Conservation (phyloP, 2,888 invertebrate species). For the Exephanes ischioxanthus region DNA sequence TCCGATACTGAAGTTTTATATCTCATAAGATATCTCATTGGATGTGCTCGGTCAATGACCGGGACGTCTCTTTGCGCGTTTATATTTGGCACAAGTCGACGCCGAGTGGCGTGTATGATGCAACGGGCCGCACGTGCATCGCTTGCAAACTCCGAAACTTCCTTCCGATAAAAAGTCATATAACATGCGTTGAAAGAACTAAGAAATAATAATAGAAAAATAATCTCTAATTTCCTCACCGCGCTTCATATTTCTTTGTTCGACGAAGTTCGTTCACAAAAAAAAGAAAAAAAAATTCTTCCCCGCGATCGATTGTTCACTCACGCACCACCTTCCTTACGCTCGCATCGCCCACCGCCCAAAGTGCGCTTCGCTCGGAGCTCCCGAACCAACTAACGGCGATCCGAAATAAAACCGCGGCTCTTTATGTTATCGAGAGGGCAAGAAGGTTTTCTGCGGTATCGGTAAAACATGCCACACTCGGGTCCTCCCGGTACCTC, state of each 20-base stretch:
- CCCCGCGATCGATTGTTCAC: conserved; percentile 5
- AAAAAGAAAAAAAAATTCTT: conserved; percentile 22
- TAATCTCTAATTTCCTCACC: conserved; percentile 37
- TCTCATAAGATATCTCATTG: neutral
- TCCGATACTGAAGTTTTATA: neutral
- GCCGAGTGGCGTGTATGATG: conserved; percentile 62
- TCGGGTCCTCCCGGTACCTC: neutral
- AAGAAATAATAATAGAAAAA: neutral
- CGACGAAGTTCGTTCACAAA: neutral
- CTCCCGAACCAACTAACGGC: conserved; percentile 56
- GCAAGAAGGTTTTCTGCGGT: conserved; percentile 63
- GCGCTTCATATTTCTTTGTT: conserved; percentile 45
- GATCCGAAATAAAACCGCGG: conserved; percentile 42
- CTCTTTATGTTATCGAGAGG: conserved; percentile 33
- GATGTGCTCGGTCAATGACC: conserved; percentile 14
- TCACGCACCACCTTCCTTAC: neutral
- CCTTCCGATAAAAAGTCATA: conserved; percentile 15
- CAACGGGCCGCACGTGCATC: conserved; percentile 65
- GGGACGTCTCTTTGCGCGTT: conserved; percentile 3
- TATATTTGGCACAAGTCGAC: conserved; percentile 63
- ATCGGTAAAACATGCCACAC: conserved; percentile 43
- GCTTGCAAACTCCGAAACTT: conserved; percentile 60
- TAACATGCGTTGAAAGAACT: neutral
- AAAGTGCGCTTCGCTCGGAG: conserved; percentile 37
- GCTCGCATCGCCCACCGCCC: conserved; percentile 2